Conservation (phyloP, 1,140 invertebrate species). For the Dreissena rostriformis region DNA sequence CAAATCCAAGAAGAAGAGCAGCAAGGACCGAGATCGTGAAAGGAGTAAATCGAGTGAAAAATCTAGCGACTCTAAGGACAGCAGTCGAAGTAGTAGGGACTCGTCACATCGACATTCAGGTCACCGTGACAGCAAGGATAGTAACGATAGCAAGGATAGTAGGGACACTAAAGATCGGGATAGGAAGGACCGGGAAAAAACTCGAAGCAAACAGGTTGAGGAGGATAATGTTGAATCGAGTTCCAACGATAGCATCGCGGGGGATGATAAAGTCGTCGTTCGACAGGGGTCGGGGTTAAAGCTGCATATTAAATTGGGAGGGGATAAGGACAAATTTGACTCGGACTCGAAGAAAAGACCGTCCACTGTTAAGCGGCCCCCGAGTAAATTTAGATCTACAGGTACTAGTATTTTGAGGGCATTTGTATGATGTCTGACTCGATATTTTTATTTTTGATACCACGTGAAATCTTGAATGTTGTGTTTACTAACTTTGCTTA, state of each 20-base stretch:
- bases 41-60: not conserved
- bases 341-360: constrained; percentile 62
- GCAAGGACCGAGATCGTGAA: constrained; percentile 16
- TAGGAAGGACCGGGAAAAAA: constrained; percentile 38
- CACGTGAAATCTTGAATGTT: too few relatives aligned
- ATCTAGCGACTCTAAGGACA: not conserved
- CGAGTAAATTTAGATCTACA: constrained; percentile 73
- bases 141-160: constrained; percentile 25
- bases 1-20: constrained; percentile 59
- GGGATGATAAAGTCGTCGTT: constrained; percentile 46
- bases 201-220: constrained; percentile 50
- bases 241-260: constrained; percentile 34
- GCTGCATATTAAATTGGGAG: constrained; percentile 63
- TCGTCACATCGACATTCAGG: constrained; percentile 15
- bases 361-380: constrained; percentile 73
- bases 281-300: constrained; percentile 59
- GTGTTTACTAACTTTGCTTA: too few relatives aligned
- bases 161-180: constrained; percentile 22
- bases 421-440: not conserved
- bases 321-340: constrained; percentile 49
- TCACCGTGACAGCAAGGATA: constrained; percentile 15
- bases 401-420: constrained; percentile 49
- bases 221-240: constrained; percentile 53
- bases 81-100: not conserved
- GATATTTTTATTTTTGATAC: too few relatives aligned